Evolutionary conservation across 2,888 invertebrate genomes (phyloP), one percentile per base, ranked within the genome.

Genomic region (Tridacna gigas): DNA sequence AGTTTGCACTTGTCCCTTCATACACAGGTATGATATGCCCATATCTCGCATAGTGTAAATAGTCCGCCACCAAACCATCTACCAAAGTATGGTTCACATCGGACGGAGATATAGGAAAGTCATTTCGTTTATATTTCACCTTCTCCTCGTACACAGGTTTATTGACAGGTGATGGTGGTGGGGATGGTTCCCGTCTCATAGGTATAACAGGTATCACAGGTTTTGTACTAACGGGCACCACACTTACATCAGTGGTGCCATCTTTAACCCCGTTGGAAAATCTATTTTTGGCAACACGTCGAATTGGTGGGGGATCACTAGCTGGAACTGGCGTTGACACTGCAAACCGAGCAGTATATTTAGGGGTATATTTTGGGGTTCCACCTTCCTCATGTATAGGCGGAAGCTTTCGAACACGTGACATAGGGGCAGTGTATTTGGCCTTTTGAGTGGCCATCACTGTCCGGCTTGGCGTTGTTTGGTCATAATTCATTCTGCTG

Each of bases 41-140:
- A 77, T 90, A 91, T 51, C 88, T 77, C 13, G 91, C 86, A 76
- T 86, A 90, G 75, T 91, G 91, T 22, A 92, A 86, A 79, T 92
- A 92, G 74, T 92, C 91, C 9, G 91, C 89, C 9, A 91, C 90
- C 13, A 92, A 79, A 3, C 91, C 91, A 69, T 92, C 91, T 18
- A 92, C 91, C 37, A 89, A 45, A 0, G 90, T 90, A 63, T 89
- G 85, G 51, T 84, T 83, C 7, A 87, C 78, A 25, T 89, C 88
- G 22, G 80, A 80, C 12, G 90, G 89, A 2, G 75, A 63, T 45
- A 63, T 45, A 0, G 71, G 71, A 12, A 47, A 25, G n/a, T 71
- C 71, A 25, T 18, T 13, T 22, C 25, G 71, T 26, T 26, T 48
- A 9, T 25, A 18, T 51, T 71, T 71, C 12, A 51, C 26, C n/a